Evolutionary conservation across 2,797 vertebrate genomes (phyloP).

Genomic region (Hafferia zeledoni): DNA sequence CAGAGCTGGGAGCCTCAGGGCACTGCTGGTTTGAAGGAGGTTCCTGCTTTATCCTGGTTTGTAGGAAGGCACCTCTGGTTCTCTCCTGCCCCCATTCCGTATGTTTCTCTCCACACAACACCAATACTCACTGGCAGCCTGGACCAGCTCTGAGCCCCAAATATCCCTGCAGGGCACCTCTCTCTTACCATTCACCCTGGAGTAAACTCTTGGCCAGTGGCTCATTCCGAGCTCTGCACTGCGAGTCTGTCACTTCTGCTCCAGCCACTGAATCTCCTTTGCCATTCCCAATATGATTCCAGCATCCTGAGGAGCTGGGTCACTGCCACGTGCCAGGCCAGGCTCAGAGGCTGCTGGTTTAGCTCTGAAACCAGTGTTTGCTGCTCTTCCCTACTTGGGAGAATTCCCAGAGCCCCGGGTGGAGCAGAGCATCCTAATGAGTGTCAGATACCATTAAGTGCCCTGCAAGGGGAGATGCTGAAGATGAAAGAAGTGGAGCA

Average conservation of each 20-base stretch:
- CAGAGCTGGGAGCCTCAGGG: accelerated
- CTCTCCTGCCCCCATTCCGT: neutral
- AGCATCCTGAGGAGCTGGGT: neutral
- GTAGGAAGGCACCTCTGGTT: neutral
- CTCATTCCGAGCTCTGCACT: neutral
- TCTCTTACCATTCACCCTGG: neutral
- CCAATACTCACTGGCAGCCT: neutral
- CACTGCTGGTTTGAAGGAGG: accelerated
- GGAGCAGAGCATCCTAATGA: conserved; percentile 9
- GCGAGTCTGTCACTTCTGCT: neutral
- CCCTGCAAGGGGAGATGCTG: neutral
- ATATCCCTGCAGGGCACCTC: neutral
- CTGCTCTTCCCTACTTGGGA: neutral
- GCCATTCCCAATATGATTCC: accelerated
- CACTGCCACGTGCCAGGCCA: accelerated
- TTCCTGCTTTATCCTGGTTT: neutral
- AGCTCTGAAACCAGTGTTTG: neutral
- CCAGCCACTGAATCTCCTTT: neutral
- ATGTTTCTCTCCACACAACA: neutral
- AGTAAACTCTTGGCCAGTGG: neutral
- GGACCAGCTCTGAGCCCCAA: neutral
- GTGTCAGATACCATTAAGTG: neutral
- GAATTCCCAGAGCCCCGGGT: neutral
- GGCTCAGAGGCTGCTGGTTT: neutral
- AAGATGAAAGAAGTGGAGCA: conserved; percentile 26